A percentile compares a stretch with the other conserved stretches of the same genome.
These are phyloP conservation scores for Azemiops feae DNA, from an alignment of 2,113 vertebrate genomes.

Conservation along the genomic window DNA sequence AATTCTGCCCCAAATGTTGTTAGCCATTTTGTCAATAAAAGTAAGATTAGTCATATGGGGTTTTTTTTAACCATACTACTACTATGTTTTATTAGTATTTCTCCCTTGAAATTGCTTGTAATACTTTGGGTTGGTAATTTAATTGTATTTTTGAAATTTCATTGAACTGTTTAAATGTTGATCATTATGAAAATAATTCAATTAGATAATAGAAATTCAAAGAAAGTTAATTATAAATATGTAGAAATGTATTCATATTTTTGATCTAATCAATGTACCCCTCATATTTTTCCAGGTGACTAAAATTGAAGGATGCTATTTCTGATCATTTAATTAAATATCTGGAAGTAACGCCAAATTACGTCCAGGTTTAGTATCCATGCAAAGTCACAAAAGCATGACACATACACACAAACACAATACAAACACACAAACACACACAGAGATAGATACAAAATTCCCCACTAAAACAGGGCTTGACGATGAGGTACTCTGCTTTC, in stretches of 20 bases:
- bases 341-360: not conserved
- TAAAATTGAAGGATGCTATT: not conserved
- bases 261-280: not conserved
- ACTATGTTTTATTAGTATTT: not conserved
- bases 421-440: not conserved
- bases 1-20: not conserved
- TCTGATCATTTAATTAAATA: not conserved
- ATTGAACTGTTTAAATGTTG: not conserved
- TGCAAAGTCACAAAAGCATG: not conserved
- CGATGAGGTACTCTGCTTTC: not conserved
- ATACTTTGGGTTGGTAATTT: not conserved
- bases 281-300: not conserved
- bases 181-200: not conserved
- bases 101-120: not conserved
- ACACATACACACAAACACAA: not conserved
- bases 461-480: slow-evolving; percentile 7
- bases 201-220: not conserved
- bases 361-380: not conserved
- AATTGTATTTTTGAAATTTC: not conserved
- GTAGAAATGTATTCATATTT: not conserved
- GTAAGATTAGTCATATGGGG: not conserved
- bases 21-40: not conserved
- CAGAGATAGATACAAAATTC: not conserved
- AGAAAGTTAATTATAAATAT: not conserved
- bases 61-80: not conserved